Base-by-base conservation (phyloP, 2,113 vertebrate species). In the Gymnocephalus cernua region DNA sequence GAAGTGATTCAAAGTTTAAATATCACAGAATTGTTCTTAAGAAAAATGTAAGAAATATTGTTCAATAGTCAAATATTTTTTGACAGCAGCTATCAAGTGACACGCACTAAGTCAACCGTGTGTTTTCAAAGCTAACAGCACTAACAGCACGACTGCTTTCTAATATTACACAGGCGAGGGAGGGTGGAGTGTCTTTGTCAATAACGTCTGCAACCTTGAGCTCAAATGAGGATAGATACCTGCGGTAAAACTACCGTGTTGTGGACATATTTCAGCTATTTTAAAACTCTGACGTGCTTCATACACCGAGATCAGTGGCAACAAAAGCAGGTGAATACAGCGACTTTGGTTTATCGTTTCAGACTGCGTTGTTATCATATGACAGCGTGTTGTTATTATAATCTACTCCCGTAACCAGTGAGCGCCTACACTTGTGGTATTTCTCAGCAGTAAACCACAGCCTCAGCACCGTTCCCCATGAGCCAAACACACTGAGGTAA, bases 101-200 rank as follows among this genome's bases (percentile, higher is more conserved):
- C 50, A 47, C 23, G 18, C 44, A 48, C 32, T 16, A 12, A 72
- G 73, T 71, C 35, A 51, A 56, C 57, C 15, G 57, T 75, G 80
- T 62, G 78, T 21, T 66, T 59, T 72, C 81, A 74, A 45, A 70
- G 51, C 53, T 41, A 80, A 78, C 64, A 29, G 53, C 51, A n/a
- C 25, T 27, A 27, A 70, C 75, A 63, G 53, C 27, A n/a, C 50
- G 48, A 56, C 38, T 35, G 67, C 81, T 56, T 51, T 56, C 78
- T 47, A 25, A 19, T 53, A 23, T 79, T 41, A 67, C 77, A 25
- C 38, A 45, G 18, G 44, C 7, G 4, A 76, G 21, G 29, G 45
- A 32, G 41, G 54, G 38, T 45, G 23, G 21, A 72, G 45, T 41
- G 80, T 83, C 74, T 53, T 82, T 27, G 57, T 44, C 15, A 27